A percentile compares a stretch with the other conserved stretches of the same genome.
phyloP scores from a whole-genome alignment of 2,797 vertebrate species.

The Sebastes ruberrimus region DNA sequence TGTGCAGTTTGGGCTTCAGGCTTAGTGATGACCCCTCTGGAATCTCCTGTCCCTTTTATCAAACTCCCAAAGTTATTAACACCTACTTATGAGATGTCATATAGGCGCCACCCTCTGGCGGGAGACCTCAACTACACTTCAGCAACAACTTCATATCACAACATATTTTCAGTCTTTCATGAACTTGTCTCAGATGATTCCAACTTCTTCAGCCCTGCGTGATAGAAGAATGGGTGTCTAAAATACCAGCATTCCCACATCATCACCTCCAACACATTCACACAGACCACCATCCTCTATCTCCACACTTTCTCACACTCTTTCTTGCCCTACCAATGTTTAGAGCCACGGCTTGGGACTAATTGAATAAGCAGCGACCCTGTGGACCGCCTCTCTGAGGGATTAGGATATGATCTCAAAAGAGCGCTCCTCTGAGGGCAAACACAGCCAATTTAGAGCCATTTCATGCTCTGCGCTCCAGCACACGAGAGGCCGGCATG shows the following conservation, averaged over 20 bases:
- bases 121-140: conserved; percentile 43
- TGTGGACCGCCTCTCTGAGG: conserved; percentile 80
- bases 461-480: conserved; percentile 80
- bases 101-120: conserved; percentile 80
- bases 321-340: conserved; percentile 65
- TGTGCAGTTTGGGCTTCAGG: not conserved
- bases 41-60: conserved; percentile 29
- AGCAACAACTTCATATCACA: not conserved
- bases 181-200: not conserved
- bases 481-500: conserved; percentile 66
- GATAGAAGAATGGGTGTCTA: conserved; percentile 6
- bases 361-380: conserved; percentile 84
- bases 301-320: conserved; percentile 75
- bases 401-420: conserved; percentile 83
- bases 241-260: conserved; percentile 14
- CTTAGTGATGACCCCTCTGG: conserved; percentile 33
- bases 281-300: conserved; percentile 46
- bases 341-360: conserved; percentile 72
- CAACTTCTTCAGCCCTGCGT: not conserved
- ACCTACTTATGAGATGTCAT: conserved; percentile 60
- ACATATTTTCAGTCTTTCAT: conserved; percentile 5
- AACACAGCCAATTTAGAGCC: conserved; percentile 82
- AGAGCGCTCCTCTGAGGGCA: conserved; percentile 77
- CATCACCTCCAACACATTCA: conserved; percentile 28
- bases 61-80: conserved; percentile 45